Evolutionary conservation across 2,888 invertebrate genomes (phyloP), one percentile per base, ranked within the genome.

Genomic region (Tachina lurida): DNA sequence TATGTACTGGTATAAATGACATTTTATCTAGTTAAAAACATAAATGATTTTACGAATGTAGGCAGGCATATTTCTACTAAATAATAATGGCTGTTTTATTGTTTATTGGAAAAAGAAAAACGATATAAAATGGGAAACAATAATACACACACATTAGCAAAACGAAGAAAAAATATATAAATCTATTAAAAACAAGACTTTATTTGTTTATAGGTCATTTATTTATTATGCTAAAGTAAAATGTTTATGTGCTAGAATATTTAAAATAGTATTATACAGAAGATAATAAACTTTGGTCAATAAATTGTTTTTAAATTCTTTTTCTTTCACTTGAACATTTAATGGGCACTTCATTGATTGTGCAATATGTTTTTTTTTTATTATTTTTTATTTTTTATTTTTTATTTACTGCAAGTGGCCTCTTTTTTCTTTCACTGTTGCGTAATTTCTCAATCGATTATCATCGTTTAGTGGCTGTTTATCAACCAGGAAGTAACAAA

Each of bases 381-480:
- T 49, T 45, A 10, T 45, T 60, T 22, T 7, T 31, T 31, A 31
- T 31, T 31, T 4, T 31, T 31, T 31, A 4, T 31, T 31, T 31
- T n/a, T 31, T 17, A 41, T 60, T 47, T 45, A n/a, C 22, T 19
- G 41, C 62, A 73, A 83, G 65, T 73, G 67, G 79, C 75, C 19
- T 62, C 58, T 71, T 74, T 78, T 82, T 78, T 60, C 58, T 73
- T 84, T 74, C 78, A 82, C 74, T 78, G 71, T 85, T 78, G 85
- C 85, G 78, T 86, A 79, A 86, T 83, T 83, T 83, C 62, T 56
- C 71, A 86, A 86, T 83, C 83, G 86, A 86, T 86, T 83, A 86
- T 80, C 86, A 80, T 76, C 86, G 76, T 76, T 83, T 54, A 56
- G 49, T 83, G 31, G 79, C 71, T 83, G 79, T 71, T 83, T 86